Evolutionary conservation across 2,113 vertebrate genomes (phyloP).

Genomic region (Eclectus roratus): DNA sequence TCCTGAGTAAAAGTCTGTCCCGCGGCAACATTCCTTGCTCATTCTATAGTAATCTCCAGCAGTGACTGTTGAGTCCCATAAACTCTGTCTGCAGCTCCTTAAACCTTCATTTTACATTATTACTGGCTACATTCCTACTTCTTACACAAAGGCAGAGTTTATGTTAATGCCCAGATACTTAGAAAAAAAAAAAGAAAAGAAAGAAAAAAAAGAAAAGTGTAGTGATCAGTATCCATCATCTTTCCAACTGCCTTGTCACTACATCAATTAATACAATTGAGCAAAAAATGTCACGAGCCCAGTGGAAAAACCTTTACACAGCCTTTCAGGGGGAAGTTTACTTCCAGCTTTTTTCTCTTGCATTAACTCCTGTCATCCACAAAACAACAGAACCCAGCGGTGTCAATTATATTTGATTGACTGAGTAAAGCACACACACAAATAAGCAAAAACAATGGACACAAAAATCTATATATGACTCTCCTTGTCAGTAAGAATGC

Average conservation of each 20-base stretch:
- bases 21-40: not conserved
- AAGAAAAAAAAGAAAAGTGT: constrained; percentile 68
- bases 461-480: constrained; percentile 99
- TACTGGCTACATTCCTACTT: not conserved
- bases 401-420: constrained; percentile 99
- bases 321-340: constrained; percentile 85
- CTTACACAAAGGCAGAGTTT: constrained; percentile 63
- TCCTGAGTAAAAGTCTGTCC: not conserved
- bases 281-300: constrained; percentile 82
- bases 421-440: constrained; percentile 99
- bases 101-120: constrained; percentile 3
- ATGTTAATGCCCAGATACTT: constrained; percentile 70
- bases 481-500: constrained; percentile 91
- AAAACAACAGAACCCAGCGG: constrained; percentile 95
- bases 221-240: constrained; percentile 96
- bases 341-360: constrained; percentile 85
- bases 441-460: constrained; percentile 99
- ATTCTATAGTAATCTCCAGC: not conserved
- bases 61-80: not conserved
- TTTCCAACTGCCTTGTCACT: constrained; percentile 81
- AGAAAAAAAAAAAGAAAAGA: not conserved
- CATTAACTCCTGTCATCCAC: constrained; percentile 96
- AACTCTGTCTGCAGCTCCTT: not conserved
- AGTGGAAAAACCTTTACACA: constrained; percentile 83
- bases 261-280: constrained; percentile 96